Conservation (phyloP, 1,140 invertebrate species). For the Laodelphax striatellus region DNA sequence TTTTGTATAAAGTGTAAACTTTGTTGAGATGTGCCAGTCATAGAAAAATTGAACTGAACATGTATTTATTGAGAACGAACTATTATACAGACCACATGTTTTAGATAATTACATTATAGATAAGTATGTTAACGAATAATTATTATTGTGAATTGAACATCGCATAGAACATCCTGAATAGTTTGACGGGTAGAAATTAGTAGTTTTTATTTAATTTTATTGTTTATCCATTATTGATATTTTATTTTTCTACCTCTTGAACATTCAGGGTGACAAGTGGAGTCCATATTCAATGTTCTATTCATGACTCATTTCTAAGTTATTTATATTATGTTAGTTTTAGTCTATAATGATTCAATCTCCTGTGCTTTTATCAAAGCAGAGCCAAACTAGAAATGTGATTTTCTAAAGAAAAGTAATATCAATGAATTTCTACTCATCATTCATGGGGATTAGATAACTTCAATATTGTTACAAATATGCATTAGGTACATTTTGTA, state of each 20-base stretch:
- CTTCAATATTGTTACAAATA: too few species aligned
- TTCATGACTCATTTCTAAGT: background rate
- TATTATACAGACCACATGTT: conserved; percentile 4
- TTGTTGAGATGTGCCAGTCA: background rate
- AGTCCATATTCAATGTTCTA: background rate
- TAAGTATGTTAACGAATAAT: background rate
- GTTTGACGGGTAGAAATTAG: conserved; percentile 20
- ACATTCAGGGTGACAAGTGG: conserved; percentile 15
- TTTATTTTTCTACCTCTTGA: conserved; percentile 19
- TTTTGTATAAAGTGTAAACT: conserved; percentile 5
- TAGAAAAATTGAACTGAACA: background rate
- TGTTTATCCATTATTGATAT: conserved; percentile 11
- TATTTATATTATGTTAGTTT: background rate
- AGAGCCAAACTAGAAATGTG: too few species aligned
- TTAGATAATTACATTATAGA: conserved; percentile 9
- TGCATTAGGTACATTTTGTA: background rate
- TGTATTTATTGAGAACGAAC: conserved; percentile 4
- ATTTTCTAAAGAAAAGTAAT: too few species aligned
- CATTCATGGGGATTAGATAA: too few species aligned
- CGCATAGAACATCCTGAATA: conserved; percentile 8
- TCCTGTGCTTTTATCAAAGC: too few species aligned
- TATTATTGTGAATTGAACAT: too few species aligned
- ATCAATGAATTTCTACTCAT: too few species aligned
- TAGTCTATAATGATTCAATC: background rate
- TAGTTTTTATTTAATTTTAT: conserved; percentile 11